A percentile compares a stretch with the other conserved stretches of the same genome.
These are phyloP conservation scores for Homarus gammarus DNA, from an alignment of 2,888 invertebrate species.

Conservation along the genomic window DNA sequence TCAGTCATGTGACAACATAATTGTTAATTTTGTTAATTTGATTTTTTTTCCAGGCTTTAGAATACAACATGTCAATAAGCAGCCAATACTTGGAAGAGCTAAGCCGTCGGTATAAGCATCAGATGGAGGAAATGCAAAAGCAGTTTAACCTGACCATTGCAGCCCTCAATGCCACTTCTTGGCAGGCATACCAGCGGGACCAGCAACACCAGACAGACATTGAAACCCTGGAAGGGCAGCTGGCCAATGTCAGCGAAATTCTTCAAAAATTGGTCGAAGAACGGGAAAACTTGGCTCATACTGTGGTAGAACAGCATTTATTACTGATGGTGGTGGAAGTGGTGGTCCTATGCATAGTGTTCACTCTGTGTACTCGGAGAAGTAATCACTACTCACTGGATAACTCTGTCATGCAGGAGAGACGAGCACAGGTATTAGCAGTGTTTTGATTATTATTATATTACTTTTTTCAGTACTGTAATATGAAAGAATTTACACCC, in stretches of 20 bases:
- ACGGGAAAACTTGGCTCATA: constrained; percentile 62
- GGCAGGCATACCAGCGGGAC: constrained; percentile 63
- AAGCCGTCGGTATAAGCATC: constrained; percentile 95
- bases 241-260: constrained; percentile 39
- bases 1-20: background rate
- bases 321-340: constrained; percentile 72
- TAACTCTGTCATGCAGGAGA: background rate
- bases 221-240: constrained; percentile 57
- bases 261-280: constrained; percentile 57
- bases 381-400: background rate
- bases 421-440: constrained; percentile 41
- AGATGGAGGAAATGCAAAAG: constrained; percentile 88
- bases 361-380: constrained; percentile 61
- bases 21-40: constrained; percentile 77
- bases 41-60: constrained; percentile 85
- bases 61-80: constrained; percentile 97
- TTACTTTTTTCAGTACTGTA: background rate
- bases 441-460: background rate
- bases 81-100: constrained; percentile 97
- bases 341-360: constrained; percentile 64
- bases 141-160: constrained; percentile 75
- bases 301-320: constrained; percentile 74
- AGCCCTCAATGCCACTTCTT: constrained; percentile 72
- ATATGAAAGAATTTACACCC: no score
- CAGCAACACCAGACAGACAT: constrained; percentile 65